These are phyloP conservation scores for Periplaneta americana DNA, from an alignment of 1,140 invertebrate genomes.

Conservation along the genomic window DNA sequence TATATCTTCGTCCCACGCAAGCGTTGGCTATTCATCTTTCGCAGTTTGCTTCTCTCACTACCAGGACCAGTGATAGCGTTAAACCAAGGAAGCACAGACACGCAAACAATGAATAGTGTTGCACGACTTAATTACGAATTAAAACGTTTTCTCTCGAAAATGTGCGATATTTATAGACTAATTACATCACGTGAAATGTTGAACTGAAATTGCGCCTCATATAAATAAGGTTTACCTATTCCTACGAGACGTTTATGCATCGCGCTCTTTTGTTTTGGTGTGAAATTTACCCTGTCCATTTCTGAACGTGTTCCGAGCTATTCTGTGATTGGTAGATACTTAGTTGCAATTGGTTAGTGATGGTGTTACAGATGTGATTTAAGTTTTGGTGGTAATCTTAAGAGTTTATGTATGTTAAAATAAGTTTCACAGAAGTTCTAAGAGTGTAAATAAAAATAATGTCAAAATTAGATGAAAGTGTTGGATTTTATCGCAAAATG, in stretches of 20 bases:
- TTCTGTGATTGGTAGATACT: neutral
- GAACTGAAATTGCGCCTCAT: neutral
- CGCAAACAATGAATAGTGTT: neutral
- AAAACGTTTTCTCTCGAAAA: neutral
- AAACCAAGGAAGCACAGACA: neutral
- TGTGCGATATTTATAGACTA: neutral
- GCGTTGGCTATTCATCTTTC: neutral
- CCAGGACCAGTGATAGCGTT: neutral
- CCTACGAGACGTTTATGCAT: neutral
- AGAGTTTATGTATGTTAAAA: neutral
- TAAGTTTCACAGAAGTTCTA: neutral
- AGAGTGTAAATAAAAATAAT: neutral
- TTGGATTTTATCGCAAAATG: slow-evolving; percentile 36
- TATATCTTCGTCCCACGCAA: neutral
- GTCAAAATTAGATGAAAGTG: slow-evolving; percentile 18
- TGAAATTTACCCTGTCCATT: neutral
- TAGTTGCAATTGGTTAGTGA: neutral
- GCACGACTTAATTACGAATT: neutral
- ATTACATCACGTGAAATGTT: neutral
- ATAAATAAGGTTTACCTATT: neutral
- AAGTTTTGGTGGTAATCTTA: neutral
- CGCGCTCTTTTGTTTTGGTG: neutral
- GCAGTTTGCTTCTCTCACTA: neutral
- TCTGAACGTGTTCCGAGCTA: neutral
- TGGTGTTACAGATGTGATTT: neutral